Evolutionary conservation across 1,140 invertebrate genomes (phyloP), one percentile per base, ranked within the genome.

Genomic region (Atopsyche davidsoni): DNA sequence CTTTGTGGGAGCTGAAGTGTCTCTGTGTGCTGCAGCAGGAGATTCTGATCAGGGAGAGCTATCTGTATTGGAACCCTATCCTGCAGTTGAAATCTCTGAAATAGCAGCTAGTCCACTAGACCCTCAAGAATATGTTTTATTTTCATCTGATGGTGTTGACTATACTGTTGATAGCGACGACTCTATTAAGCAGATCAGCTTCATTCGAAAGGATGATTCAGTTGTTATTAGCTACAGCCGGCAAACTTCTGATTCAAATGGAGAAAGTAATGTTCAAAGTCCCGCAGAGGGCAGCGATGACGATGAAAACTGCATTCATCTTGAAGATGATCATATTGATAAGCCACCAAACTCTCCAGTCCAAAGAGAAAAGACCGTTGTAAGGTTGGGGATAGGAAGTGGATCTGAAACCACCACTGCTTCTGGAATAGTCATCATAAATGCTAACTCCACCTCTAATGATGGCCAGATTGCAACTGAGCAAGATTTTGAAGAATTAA

Each of bases 381-480:
- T 44, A 13, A 51, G 36, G 66, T 72, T 44, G 66, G 66, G 4
- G 69, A 72, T 35, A n/a, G 69, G 72, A 34, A 62, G 68, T 18
- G 63, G 65, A n/a, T n/a, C n/a, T 3, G 68, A 73, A 31, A 72
- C 76, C 11, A 64, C 78, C 13, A 77, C 75, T 31, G 78, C 79
- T 43, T 76, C 79, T 7, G 78, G 80, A 48, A 75, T 82, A 4
- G 76, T 82, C 1, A 74, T 81, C 2, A 76, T 82, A 0, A 79
- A 81, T 54, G 73, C 78, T 0, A 69, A 66, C 3, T 69, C 71
- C 0, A 78, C 79, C 52, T 79, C 78, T 0, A 78, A 79, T 0
- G 78, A 81, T 46, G 77, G 80, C 39, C 73, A 76, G 17, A 75
- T 79, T 31, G 73, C 78, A 0, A 82, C 80, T 4, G 78, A 79